Evolutionary conservation across 2,113 vertebrate genomes (phyloP).

Genomic region (Puma concolor): DNA sequence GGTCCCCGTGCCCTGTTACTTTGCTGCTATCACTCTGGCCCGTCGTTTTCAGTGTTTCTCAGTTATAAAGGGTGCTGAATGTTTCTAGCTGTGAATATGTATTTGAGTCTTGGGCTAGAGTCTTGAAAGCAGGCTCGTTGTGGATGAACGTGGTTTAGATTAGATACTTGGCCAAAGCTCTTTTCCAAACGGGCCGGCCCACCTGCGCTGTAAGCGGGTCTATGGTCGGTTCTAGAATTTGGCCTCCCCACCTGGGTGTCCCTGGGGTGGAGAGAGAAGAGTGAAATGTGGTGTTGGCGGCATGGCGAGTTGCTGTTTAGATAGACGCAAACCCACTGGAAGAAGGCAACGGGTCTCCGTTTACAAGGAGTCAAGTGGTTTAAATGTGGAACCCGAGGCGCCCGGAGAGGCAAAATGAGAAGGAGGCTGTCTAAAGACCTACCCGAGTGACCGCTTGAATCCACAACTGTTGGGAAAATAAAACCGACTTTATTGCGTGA

Average conservation of each 20-base stretch:
- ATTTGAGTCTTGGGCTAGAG: neutral
- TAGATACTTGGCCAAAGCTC: neutral
- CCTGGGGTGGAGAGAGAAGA: neutral
- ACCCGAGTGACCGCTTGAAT: neutral
- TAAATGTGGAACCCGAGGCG: neutral
- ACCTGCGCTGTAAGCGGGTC: neutral
- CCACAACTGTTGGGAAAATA: neutral
- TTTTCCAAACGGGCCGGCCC: neutral
- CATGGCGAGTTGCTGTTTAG: neutral
- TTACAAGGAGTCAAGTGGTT: neutral
- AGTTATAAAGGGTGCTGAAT: neutral
- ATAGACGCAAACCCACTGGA: neutral
- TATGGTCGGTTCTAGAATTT: neutral
- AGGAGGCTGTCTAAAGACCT: neutral
- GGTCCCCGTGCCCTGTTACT: neutral
- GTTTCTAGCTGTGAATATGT: neutral
- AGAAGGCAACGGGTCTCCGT: neutral
- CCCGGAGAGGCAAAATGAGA: neutral
- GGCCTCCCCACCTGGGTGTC: neutral
- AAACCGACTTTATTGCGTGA: constrained; percentile 41
- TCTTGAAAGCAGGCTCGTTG: neutral
- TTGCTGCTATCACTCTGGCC: neutral
- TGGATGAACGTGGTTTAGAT: neutral
- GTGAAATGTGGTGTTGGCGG: neutral
- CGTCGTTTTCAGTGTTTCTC: neutral